Evolutionary conservation across 2,797 vertebrate genomes (phyloP), one percentile per base, ranked within the genome.

Genomic region (Phrynocephalus forsythii): DNA sequence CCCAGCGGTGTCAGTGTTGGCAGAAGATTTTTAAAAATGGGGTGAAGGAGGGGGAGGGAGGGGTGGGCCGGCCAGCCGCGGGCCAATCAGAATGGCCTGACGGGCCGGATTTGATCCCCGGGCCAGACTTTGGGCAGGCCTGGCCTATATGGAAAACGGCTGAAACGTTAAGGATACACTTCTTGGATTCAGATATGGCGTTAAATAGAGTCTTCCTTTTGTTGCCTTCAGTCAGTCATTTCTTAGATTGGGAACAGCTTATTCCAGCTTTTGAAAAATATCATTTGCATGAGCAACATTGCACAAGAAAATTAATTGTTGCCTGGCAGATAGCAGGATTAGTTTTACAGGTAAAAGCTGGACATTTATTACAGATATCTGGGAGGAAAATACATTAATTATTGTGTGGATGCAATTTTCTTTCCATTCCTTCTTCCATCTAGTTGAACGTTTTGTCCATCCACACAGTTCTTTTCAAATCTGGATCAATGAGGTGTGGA

Each of bases 331-430:
- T 33, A 79, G 20, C 28, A 78, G 84, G 75, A 69, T 85, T 69
- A 79, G 84, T 86, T 30, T 86, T 69, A 69, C 30, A 79, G 50
- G 66, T 67, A 87, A 79, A 83, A 87, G 72, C 33, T 83, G 50
- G 66, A 83, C 78, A 44, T 87, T 83, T 56, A 71, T 30, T 66
- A 50, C 10, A 87, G 81, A 69, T 30, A 38, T 79, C 75, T 83
- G 67, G 67, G 79, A 82, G 26, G 33, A 72, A 87, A 87, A 83
- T 16, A 69, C 67, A 83, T 30, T 5, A 67, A 78, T 79, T 50
- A 44, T 68, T 71, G 26, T 79, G 33, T 60, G 26, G 33, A 68
- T 83, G 66, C 30, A 60, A 71, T 72, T 69, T 87, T 83, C 44
- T 2, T 73, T 56, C 18, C 15, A 66, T 0, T 5, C 52, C n/a